A percentile compares a stretch with the other conserved stretches of the same genome.
phyloP scores from a whole-genome alignment of 2,113 vertebrate genomes.

The Merops nubicus region DNA sequence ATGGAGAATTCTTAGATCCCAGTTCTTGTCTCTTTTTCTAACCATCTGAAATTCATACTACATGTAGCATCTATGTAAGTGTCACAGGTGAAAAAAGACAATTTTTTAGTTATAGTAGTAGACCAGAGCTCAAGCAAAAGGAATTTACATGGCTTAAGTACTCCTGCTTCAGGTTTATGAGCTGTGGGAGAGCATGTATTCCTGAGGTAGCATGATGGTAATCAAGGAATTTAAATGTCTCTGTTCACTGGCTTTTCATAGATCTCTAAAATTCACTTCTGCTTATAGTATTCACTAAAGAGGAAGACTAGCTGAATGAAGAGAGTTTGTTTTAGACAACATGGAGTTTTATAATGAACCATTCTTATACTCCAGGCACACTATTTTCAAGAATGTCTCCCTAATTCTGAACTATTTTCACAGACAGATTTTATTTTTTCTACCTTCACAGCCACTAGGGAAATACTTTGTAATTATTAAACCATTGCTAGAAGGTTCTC shows the following conservation, averaged over 20 bases:
- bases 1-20: not conserved
- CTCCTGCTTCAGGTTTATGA: not conserved
- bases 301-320: not conserved
- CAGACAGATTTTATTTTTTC: not conserved
- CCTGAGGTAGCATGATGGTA: not conserved
- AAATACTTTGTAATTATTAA: not conserved
- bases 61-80: not conserved
- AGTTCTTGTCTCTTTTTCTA: not conserved
- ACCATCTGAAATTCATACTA: not conserved
- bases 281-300: not conserved
- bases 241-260: too few relatives aligned
- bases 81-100: fast-evolving
- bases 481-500: not conserved
- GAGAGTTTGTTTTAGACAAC: not conserved
- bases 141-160: fast-evolving
- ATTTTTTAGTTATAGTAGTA: not conserved
- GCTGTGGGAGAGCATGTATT: too few relatives aligned
- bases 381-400: not conserved
- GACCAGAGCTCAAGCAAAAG: not conserved
- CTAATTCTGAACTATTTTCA: not conserved
- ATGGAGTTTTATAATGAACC: not conserved
- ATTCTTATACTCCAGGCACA: not conserved
- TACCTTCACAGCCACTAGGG: not conserved
- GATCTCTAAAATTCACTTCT: not conserved
- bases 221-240: not conserved